Evolutionary conservation across 2,113 vertebrate species (phyloP).

Genomic region (Mixornis gularis): DNA sequence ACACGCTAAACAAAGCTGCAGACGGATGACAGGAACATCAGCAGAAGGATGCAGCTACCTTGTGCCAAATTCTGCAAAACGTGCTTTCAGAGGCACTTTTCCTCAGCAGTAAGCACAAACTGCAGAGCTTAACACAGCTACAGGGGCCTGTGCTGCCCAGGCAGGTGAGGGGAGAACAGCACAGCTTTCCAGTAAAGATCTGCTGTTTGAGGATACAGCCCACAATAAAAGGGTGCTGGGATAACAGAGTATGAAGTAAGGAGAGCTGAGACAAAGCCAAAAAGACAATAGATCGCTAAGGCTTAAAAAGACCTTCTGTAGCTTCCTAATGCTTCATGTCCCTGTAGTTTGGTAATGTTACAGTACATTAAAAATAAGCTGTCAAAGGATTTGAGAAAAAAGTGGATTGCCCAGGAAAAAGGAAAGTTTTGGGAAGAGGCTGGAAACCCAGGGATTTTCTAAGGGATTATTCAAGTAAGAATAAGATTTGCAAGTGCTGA

Average conservation of each 20-base stretch:
- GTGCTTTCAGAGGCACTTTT: conserved; percentile 18
- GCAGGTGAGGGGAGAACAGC: neutral
- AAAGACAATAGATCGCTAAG: neutral
- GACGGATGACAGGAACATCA: neutral
- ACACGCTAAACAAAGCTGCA: neutral
- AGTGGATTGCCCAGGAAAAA: neutral
- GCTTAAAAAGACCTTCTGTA: neutral
- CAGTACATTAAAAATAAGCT: neutral
- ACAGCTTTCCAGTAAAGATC: neutral
- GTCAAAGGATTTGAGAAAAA: neutral
- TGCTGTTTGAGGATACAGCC: neutral
- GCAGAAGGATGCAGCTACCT: conserved; percentile 15
- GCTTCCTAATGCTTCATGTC: neutral
- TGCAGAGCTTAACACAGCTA: neutral
- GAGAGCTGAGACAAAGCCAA: conserved; percentile 7
- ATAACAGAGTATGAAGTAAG: neutral
- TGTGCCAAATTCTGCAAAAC: neutral
- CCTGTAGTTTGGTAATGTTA: neutral
- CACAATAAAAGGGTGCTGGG: neutral
- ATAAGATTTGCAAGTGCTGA: neutral
- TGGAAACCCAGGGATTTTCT: neutral
- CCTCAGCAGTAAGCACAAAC: neutral
- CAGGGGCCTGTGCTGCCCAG: neutral
- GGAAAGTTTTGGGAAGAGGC: neutral
- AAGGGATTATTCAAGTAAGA: neutral